Conservation (phyloP, 2,888 invertebrate genomes). For the Drosophila mettleri region DNA sequence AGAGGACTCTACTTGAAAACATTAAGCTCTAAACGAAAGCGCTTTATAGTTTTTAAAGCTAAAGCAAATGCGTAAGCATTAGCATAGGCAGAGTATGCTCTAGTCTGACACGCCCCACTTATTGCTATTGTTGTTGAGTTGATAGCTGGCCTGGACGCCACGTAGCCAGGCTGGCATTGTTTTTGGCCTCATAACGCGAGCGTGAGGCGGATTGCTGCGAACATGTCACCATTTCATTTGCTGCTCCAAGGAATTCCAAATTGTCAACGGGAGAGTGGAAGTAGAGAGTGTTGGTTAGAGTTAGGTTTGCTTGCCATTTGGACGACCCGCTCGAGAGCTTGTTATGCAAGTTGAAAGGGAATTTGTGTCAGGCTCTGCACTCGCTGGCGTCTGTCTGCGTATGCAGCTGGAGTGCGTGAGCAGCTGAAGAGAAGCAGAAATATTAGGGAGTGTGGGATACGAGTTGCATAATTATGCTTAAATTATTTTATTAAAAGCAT, state of each 20-base stretch:
- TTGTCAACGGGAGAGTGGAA: conserved; percentile 23
- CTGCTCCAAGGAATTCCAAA: conserved; percentile 63
- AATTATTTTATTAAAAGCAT: conserved; percentile 69
- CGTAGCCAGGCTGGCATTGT: conserved; percentile 51
- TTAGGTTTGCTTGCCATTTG: conserved; percentile 36
- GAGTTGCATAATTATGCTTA: conserved; percentile 53
- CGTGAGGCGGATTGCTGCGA: conserved; percentile 27
- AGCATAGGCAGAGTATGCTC: conserved; percentile 1
- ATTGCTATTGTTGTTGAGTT: conserved; percentile 35
- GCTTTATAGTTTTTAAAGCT: not conserved
- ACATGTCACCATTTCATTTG: conserved; percentile 75
- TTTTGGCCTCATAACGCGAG: conserved; percentile 42
- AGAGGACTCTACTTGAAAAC: no score
- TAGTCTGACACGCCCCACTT: not conserved
- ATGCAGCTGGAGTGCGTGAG: conserved; percentile 69
- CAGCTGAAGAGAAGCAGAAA: not conserved
- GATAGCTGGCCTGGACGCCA: conserved; percentile 37
- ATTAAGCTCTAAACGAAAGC: not conserved
- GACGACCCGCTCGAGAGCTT: conserved; percentile 39
- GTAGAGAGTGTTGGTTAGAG: not conserved
- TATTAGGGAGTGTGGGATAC: not conserved
- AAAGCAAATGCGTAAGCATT: no score
- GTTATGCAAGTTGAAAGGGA: conserved; percentile 75
- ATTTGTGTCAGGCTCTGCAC: conserved; percentile 68
- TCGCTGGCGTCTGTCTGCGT: conserved; percentile 61